Evolutionary conservation across 2,113 vertebrate genomes (phyloP), one percentile per base, ranked within the genome.

Genomic region (Lycaon pictus): DNA sequence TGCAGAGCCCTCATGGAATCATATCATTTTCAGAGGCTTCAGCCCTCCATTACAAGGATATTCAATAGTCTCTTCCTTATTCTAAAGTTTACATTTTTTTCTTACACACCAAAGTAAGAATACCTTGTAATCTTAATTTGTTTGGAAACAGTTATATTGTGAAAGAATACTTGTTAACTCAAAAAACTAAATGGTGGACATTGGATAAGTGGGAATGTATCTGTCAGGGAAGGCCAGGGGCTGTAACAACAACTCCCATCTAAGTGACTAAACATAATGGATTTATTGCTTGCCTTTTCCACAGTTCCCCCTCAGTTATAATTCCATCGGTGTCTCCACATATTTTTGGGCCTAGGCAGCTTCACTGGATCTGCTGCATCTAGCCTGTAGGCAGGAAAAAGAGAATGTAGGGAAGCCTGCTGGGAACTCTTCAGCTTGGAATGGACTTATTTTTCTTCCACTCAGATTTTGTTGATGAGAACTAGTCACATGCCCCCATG

Each of bases 131-230:
- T n/a, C 58, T 37, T 51, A 29, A 37, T 84, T 88, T 90, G 25
- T 90, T 88, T 91, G 20, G 11, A 96, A 80, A n/a, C 60, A 20
- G 79, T 81, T 90, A 19, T 79, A 56, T 43, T 35, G 29, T 82
- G 72, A 92, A 93, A 92, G 65, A 95, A 48, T 55, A 60, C 29
- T 83, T 95, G 15, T 23, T 95, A 90, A 51, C 53, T 79, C 22
- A 89, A 90, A 53, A 65, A 90, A 25, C 37, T 72, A 51, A 84
- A 20, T 29, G 10, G 43, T 43, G 12, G 37, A 13, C 32, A 51
- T 90, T 93, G 95, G 51, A 11, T 58, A 79, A 82, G 56, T 55
- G 3, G 58, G 19, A 48, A 51, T 72, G 11, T 82, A 43, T 91
- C 32, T 89, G 35, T 65, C 79, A 86, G 37, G 29, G 23, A 32